Evolutionary conservation across 2,888 invertebrate species (phyloP).

Genomic region (Cordilura impudica): DNA sequence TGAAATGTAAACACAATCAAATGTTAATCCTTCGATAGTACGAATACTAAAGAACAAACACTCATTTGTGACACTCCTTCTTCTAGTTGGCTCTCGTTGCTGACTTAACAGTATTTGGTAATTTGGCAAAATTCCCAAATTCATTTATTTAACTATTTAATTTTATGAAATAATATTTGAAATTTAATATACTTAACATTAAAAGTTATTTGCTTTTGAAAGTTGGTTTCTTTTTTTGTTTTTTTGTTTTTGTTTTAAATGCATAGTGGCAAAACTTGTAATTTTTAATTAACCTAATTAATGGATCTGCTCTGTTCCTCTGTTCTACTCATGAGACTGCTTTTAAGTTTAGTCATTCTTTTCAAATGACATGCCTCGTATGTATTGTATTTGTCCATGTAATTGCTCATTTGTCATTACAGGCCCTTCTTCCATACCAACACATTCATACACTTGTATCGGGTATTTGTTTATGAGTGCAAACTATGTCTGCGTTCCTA

Average conservation of each 20-base stretch:
- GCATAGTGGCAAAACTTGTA: conserved; percentile 38
- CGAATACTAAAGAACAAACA: background rate
- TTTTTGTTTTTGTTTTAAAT: no score
- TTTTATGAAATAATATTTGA: background rate
- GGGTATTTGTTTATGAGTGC: background rate
- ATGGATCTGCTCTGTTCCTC: conserved; percentile 16
- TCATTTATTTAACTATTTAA: conserved; percentile 3
- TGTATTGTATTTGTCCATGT: conserved; percentile 42
- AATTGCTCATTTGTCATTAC: conserved; percentile 37
- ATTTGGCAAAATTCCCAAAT: conserved; percentile 54
- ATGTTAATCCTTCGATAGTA: conserved; percentile 32
- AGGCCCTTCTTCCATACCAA: conserved; percentile 8
- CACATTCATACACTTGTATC: background rate
- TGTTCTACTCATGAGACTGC: background rate
- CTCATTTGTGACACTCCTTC: background rate
- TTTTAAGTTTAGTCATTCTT: conserved; percentile 8
- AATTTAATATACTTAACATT: background rate
- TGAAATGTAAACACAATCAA: background rate
- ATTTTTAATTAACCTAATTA: conserved; percentile 61
- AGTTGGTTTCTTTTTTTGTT: background rate
- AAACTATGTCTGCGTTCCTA: conserved; percentile 28
- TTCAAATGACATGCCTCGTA: conserved; percentile 37
- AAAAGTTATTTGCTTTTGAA: background rate
- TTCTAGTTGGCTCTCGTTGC: background rate
- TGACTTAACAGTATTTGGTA: background rate